Evolutionary conservation across 1,140 invertebrate genomes (phyloP), one percentile per base, ranked within the genome.

Genomic region (Drosophila nigromelanica): DNA sequence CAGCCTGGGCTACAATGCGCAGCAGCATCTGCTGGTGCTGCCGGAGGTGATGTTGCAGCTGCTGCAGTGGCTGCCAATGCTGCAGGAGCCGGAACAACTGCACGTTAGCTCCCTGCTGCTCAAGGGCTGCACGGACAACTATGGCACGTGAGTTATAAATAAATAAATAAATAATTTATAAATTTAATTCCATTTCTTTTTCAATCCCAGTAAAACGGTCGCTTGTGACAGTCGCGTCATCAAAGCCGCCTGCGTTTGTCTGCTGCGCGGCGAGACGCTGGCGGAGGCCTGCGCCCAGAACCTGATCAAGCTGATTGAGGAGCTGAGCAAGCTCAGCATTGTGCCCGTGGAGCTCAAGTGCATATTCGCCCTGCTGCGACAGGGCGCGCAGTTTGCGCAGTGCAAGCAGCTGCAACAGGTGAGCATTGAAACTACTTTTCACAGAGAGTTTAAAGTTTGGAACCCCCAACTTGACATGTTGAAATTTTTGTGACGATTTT

Each of bases 261-360:
- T 93, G 6, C 59, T 85, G 47, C 70, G 80, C 10, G 78, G 90
- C 27, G 78, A 81, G 14, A 78, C 76, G 54, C 78, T 79, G 18
- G 58, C 78, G 18, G 80, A 78, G 59, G 86, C 74, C 18, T 92
- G 93, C 61, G 80, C 92, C 68, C 92, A 92, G 60, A 93, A 93
- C 74, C 78, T 95, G 27, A 93, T 95, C 45, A 92, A 92, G 67
- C 74, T 95, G 10, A 89, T 95, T 35, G 94, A 95, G 89, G 92
- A 92, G 69, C 87, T 95, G 14, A 94, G 93, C 43, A 93, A 93
- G 48, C 91, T 94, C 43, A 95, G 94, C 47, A 93, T 95, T 55
- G 92, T 93, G 15, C 92, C 94, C 0, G 85, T 83, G 15, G 94
- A 95, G 81, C 85, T 95, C 1, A 95, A 94, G 86, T 92, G 78